Evolutionary conservation across 2,888 invertebrate species (phyloP).

Genomic region (Ptychoptera contaminata): DNA sequence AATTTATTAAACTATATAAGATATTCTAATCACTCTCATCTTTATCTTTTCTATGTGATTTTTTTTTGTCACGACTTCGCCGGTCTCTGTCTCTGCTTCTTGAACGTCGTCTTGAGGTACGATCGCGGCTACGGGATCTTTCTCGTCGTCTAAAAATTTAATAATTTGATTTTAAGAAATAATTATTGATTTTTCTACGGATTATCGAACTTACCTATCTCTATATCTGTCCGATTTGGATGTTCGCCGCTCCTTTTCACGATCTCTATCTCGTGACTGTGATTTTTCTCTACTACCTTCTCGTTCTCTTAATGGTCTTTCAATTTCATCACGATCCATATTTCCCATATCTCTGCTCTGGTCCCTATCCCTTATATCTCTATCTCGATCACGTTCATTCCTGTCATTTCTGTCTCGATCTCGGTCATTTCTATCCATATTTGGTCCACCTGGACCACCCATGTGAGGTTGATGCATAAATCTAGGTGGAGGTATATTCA

Average conservation of each 20-base stretch:
- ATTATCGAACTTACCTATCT: constrained; percentile 18
- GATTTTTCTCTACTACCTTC: constrained; percentile 3
- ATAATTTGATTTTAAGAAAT: constrained; percentile 5
- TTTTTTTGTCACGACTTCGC: constrained; percentile 48
- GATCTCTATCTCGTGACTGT: constrained; percentile 16
- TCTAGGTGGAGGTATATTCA: constrained; percentile 16
- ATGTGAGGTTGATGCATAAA: constrained; percentile 16
- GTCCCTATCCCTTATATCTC: constrained; percentile 33
- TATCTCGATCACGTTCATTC: constrained; percentile 34
- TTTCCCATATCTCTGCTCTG: constrained; percentile 28
- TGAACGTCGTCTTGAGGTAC: constrained; percentile 15
- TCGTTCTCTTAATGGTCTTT: constrained; percentile 8
- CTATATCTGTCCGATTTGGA: constrained; percentile 18
- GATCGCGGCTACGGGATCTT: constrained; percentile 25
- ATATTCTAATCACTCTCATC: constrained; percentile 50
- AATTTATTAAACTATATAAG: not conserved
- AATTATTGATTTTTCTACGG: no score
- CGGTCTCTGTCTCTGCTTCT: constrained; percentile 52
- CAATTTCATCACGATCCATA: constrained; percentile 10
- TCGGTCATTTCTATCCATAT: constrained; percentile 27
- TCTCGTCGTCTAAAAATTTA: constrained; percentile 20
- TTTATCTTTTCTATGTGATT: constrained; percentile 54
- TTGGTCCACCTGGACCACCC: constrained; percentile 15
- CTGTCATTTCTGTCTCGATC: constrained; percentile 28
- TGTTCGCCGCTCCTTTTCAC: constrained; percentile 5